Percentiles rank a stretch among this genome's conserved stretches.
Conservation (phyloP, 2,797 vertebrate species). For the Chaetophractus vellerosus region DNA sequence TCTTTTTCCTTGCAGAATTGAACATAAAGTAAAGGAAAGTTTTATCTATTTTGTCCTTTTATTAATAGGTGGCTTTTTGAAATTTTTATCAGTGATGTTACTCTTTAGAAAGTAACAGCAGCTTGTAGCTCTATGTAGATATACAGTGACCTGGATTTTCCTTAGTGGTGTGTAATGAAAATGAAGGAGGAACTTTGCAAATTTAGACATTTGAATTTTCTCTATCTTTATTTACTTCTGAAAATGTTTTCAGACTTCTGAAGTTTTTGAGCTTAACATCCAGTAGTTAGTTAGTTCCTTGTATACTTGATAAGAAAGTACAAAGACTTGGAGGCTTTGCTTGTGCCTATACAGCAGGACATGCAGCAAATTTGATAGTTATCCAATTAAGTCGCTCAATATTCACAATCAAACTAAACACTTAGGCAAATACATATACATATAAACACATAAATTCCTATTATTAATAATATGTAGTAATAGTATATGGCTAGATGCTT, state of each 20-base stretch:
- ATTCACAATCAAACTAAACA: not conserved
- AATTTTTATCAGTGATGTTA: not conserved
- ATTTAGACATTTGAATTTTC: conserved; percentile 32
- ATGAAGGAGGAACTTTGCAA: not conserved
- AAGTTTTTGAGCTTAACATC: conserved; percentile 61
- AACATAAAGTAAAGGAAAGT: not conserved
- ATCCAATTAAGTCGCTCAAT: not conserved
- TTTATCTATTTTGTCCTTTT: conserved; percentile 30
- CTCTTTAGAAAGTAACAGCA: not conserved
- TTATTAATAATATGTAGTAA: not conserved
- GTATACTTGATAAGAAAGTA: not conserved
- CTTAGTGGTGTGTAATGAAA: not conserved
- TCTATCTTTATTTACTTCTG: conserved; percentile 40
- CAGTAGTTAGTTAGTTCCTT: not conserved
- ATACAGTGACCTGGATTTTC: not conserved
- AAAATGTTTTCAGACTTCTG: conserved; percentile 41
- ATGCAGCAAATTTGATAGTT: not conserved
- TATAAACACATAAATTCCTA: too few relatives aligned
- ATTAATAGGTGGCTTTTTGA: not conserved
- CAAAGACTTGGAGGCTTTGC: not conserved
- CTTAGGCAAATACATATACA: not conserved
- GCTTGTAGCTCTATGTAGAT: not conserved
- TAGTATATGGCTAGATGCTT: not conserved
- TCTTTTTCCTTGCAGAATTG: conserved; percentile 25
- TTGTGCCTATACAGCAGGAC: not conserved